Percentiles rank a stretch among this genome's conserved stretches.
Conservation (phyloP, 2,888 invertebrate genomes). For the Galeopsomyia nigrocyanea region DNA sequence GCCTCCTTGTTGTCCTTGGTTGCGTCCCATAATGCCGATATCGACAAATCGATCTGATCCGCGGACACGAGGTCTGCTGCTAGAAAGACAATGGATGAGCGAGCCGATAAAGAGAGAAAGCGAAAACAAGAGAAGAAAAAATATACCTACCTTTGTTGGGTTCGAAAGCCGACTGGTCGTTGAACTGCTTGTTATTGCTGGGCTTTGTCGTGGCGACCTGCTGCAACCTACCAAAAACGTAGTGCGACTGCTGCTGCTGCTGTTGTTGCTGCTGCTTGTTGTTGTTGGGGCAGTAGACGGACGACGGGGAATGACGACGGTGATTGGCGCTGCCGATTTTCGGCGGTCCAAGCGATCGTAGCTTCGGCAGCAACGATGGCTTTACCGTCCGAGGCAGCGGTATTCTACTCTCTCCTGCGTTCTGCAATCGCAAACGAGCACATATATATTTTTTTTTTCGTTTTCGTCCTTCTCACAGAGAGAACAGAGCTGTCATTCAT, state of each 20-base stretch:
- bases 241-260: conserved; percentile 9
- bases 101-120: not conserved
- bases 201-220: too few species aligned
- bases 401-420: conserved; percentile 64
- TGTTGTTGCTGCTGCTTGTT: conserved; percentile 10
- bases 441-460: conserved; percentile 7
- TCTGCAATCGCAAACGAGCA: conserved; percentile 54
- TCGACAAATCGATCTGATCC: conserved; percentile 50
- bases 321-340: conserved; percentile 22
- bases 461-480: not conserved
- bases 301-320: conserved; percentile 13
- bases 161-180: not conserved
- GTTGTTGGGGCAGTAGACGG: not conserved
- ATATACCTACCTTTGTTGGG: conserved; percentile 7
- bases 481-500: too few species aligned
- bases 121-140: not conserved
- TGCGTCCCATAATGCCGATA: conserved; percentile 60
- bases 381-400: conserved; percentile 60
- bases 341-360: conserved; percentile 21
- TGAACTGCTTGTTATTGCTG: too few species aligned
- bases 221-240: not conserved
- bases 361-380: conserved; percentile 62
- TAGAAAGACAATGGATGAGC: not conserved
- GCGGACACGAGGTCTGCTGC: conserved; percentile 54
- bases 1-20: conserved; percentile 59